Evolutionary conservation across 2,113 vertebrate species (phyloP), one percentile per base, ranked within the genome.

Genomic region (Eurystomus gularis): DNA sequence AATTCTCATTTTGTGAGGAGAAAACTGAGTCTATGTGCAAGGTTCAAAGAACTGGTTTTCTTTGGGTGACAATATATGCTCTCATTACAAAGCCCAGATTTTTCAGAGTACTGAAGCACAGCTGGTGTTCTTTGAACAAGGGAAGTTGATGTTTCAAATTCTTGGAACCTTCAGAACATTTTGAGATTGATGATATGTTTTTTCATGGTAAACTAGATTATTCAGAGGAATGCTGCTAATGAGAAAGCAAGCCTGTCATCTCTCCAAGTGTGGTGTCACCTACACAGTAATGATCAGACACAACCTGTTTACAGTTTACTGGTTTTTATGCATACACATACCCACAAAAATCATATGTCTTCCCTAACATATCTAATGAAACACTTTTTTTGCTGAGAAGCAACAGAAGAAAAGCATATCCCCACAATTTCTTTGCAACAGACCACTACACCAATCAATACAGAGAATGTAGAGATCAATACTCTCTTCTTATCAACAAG

Each of bases 1-100:
- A 75, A 12, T 80, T 83, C 76, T 76, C 21, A 51, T 96, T 94
- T 83, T 88, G 31, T 68, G 55, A 90, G 5, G 60, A 20, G 39
- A 86, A 90, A 88, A 71, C 64, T 24, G 60, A 88, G 48, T 88
- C 68, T 81, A 21, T 37, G 69, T 61, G 57, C 69, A 90, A 71
- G 88, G 39, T 84, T 88, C 92, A 88, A 90, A 71, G 88, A 95
- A 88, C 35, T 95, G 88, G 44, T 78, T 94, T 96, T 92, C 86
- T 86, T 84, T 52, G 37, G 65, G 17, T 92, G 69, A 81, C 55
- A 84, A 16, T 88, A 71, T 9, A 71, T 78, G 68, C 65, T 94
- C 88, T 94, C 65, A 78, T 75, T 84, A 81, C 25, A 76, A 78
- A 93, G 70, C 48, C 70, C 69, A 75, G 86, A 86, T 82, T 92